Base-by-base conservation (phyloP, 2,888 invertebrate genomes). In the Phymatocera aterrima region DNA sequence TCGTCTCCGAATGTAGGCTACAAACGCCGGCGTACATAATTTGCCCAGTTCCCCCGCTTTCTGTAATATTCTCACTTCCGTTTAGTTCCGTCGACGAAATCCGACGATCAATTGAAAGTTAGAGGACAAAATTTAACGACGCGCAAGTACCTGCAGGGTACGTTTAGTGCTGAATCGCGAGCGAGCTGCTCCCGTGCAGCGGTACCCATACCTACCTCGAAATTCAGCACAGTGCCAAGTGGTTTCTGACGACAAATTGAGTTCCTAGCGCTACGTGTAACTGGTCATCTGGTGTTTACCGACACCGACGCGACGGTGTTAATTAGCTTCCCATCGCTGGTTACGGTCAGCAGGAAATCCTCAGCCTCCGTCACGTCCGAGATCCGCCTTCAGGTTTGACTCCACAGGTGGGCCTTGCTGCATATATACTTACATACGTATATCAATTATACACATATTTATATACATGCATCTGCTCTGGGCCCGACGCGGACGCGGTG, bases 211-310 rank as follows among this genome's bases (percentile, higher is more conserved):
- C n/a, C n/a, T n/a, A n/a, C n/a, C n/a, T n/a, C 6, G 15, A 34
- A 18, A 46, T 43, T 24, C 28, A 24, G 8, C 15, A n/a, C n/a
- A 28, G 24, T 68, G 28, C 68, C 12, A 68, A 68, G 46, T 6
- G 43, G 68, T 46, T 68, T 68, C 68, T 68, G 72, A 72, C 24
- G 72, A 72, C 51, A 28, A 72, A 51, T 72, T 54, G 72, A 72
- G 51, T 18, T 72, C 21, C 51, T 51, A 46, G 34, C 31, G 34
- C 68, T 8, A 46, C 24, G 34, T 48, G 51, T 31, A 51, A 72
- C 48, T 34, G 72, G 21, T 72, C 72, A 34, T 43, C 8, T 61
- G 12, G 46, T 65, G 64, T 48, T 64, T 46, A 77, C 48, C n/a
- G 64, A n/a, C n/a, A n/a, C n/a, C n/a, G n/a, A n/a, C n/a, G n/a